These are phyloP conservation scores for Tinamus guttatus DNA, from an alignment of 2,113 vertebrate species.

Conservation along the genomic window DNA sequence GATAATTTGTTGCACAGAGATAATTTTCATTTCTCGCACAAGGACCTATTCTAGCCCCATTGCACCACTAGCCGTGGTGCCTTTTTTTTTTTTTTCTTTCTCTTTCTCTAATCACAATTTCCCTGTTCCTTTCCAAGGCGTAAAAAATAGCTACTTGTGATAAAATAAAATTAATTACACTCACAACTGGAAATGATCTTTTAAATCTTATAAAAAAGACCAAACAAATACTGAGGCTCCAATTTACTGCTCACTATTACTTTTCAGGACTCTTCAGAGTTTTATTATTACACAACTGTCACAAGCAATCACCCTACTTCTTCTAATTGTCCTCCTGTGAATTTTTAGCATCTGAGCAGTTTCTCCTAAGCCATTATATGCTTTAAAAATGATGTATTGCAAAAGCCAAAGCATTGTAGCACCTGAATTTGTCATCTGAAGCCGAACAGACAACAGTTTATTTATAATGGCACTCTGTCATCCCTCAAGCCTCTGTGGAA, in stretches of 20 bases:
- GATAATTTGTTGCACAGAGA: background rate
- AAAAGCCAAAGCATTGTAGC: slow-evolving; percentile 20
- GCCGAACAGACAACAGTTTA: slow-evolving; percentile 35
- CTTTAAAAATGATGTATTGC: slow-evolving; percentile 43
- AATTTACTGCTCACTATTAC: background rate
- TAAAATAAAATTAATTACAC: slow-evolving; percentile 41
- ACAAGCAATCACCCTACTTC: slow-evolving; percentile 28
- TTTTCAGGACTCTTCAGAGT: background rate
- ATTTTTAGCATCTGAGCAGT: slow-evolving; percentile 5
- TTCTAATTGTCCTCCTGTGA: slow-evolving; percentile 62
- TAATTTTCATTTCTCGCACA: background rate
- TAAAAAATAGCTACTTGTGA: background rate
- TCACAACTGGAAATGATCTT: background rate
- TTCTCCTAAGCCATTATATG: slow-evolving; percentile 18
- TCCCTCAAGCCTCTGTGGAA: slow-evolving; percentile 19
- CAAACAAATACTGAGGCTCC: background rate
- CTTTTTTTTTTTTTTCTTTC: background rate
- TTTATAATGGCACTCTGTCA: slow-evolving; percentile 48
- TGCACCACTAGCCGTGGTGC: accelerated
- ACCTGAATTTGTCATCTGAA: slow-evolving; percentile 62
- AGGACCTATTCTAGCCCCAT: accelerated
- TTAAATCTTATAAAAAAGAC: slow-evolving; percentile 45
- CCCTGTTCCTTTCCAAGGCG: background rate
- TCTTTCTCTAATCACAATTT: background rate
- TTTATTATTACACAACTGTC: slow-evolving; percentile 47